phyloP scores from a whole-genome alignment of 2,888 invertebrate species.

The Orchesellides sinensis region DNA sequence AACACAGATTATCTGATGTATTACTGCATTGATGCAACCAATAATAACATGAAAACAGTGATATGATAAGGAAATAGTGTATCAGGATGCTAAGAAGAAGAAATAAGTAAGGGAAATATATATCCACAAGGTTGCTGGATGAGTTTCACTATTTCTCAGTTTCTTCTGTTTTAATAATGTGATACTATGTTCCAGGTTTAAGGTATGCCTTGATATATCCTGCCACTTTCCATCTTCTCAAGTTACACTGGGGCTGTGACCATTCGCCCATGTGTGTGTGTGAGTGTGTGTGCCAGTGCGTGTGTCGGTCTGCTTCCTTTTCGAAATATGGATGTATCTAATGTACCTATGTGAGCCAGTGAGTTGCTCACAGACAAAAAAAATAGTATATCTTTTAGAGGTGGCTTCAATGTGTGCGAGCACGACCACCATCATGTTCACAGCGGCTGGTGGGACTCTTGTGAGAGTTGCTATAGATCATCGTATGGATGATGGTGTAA shows the following conservation, averaged over 20 bases:
- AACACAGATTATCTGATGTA: constrained; percentile 6
- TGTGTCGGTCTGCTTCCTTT: constrained; percentile 66
- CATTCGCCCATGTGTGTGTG: constrained; percentile 46
- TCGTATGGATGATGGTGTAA: constrained; percentile 35
- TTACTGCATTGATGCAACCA: background rate
- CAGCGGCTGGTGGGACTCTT: background rate
- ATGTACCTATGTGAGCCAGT: constrained; percentile 3
- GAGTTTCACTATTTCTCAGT: background rate
- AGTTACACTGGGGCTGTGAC: constrained; percentile 53
- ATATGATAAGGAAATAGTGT: background rate
- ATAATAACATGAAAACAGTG: constrained; percentile 10
- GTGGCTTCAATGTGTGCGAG: constrained; percentile 50
- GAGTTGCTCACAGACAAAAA: constrained; percentile 32
- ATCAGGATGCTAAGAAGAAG: background rate
- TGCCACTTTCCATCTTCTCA: constrained; percentile 61
- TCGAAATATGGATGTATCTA: too few relatives aligned
- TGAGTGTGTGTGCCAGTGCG: constrained; percentile 59
- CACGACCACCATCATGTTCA: constrained; percentile 47
- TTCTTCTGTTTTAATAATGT: constrained; percentile 26
- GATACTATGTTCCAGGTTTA: constrained; percentile 60
- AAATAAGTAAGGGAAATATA: background rate
- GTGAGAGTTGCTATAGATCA: constrained; percentile 47
- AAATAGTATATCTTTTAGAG: background rate
- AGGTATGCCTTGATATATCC: constrained; percentile 24
- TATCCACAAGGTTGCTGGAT: background rate